Evolutionary conservation across 2,113 vertebrate genomes (phyloP), one percentile per base, ranked within the genome.

Genomic region (Psettodes erumei): DNA sequence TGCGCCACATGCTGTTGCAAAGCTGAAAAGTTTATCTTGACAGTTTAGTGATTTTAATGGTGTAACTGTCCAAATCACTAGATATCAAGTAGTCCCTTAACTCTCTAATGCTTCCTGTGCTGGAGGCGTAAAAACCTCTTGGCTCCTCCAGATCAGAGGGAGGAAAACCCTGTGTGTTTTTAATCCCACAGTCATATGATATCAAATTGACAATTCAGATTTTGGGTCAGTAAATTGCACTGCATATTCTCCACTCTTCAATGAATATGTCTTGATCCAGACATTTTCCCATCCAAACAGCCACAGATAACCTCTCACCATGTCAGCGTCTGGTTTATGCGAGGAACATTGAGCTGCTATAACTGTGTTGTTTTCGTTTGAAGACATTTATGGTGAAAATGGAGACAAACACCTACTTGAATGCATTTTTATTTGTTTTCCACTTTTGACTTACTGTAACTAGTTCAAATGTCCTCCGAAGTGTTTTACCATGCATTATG

Each of bases 311-410:
- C 78, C 80, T 86, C 48, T 76, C 70, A 55, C 50, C 38, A 13
- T 83, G 68, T 85, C 76, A 68, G 42, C 12, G 1, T 74, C 71
- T 75, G 50, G 75, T 89, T 87, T 82, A 83, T 45, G 63, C 80
- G 72, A 40, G 79, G 77, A 81, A 84, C 47, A 28, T 71, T 75
- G 15, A 0, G 19, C 54, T 75, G 75, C 75, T 71, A n/a, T 38
- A 53, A 75, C 61, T 50, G 23, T 81, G 62, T 64, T 77, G 75
- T 65, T 81, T 70, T 71, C 50, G 45, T 66, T 63, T 18, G 27
- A 81, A 75, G 33, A 40, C 55, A 65, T 83, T 90, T 76, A 72
- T 67, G 54, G 54, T 71, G 75, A 77, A 82, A 89, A 74, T 55
- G 38, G 72, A 83, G 65, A 77, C 51, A 55, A 51, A 75, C 50